These are phyloP conservation scores for Blastobasis adustella DNA, from an alignment of 2,888 invertebrate genomes.

Conservation along the genomic window DNA sequence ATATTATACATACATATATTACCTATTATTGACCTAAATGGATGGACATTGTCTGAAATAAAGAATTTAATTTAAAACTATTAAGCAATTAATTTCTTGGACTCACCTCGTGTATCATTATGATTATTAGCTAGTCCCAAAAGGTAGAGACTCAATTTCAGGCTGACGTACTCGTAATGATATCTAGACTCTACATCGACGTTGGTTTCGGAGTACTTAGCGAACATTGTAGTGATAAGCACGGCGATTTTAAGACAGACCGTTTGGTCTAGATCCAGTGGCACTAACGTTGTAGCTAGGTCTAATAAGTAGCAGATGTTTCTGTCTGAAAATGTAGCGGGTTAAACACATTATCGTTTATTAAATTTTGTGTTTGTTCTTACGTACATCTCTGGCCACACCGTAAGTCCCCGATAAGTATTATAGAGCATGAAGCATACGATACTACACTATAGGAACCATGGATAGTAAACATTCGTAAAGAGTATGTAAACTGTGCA, in stretches of 20 bases:
- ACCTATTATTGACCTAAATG: too few relatives aligned
- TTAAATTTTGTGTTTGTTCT: too few relatives aligned
- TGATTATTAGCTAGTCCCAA: constrained; percentile 41
- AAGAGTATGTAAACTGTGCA: too few relatives aligned
- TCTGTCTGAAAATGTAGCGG: constrained; percentile 31
- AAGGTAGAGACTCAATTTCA: constrained; percentile 49
- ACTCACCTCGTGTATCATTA: constrained; percentile 51
- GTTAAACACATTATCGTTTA: too few relatives aligned
- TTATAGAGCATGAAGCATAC: too few relatives aligned
- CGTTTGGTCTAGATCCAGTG: constrained; percentile 36
- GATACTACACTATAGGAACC: too few relatives aligned
- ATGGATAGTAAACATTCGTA: too few relatives aligned
- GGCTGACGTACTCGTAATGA: constrained; percentile 48
- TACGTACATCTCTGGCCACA: too few relatives aligned
- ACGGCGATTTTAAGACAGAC: constrained; percentile 46
- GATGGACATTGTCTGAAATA: too few relatives aligned
- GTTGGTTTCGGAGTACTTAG: constrained; percentile 32
- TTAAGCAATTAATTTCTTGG: not conserved
- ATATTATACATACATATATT: too few relatives aligned
- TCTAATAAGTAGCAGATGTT: constrained; percentile 55
- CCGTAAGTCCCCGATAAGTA: too few relatives aligned
- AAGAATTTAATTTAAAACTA: too few relatives aligned
- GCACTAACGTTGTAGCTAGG: constrained; percentile 39
- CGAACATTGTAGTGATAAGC: constrained; percentile 45
- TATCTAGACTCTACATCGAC: constrained; percentile 18